Conservation (phyloP, 1,140 invertebrate genomes). For the Bombus picipes region DNA sequence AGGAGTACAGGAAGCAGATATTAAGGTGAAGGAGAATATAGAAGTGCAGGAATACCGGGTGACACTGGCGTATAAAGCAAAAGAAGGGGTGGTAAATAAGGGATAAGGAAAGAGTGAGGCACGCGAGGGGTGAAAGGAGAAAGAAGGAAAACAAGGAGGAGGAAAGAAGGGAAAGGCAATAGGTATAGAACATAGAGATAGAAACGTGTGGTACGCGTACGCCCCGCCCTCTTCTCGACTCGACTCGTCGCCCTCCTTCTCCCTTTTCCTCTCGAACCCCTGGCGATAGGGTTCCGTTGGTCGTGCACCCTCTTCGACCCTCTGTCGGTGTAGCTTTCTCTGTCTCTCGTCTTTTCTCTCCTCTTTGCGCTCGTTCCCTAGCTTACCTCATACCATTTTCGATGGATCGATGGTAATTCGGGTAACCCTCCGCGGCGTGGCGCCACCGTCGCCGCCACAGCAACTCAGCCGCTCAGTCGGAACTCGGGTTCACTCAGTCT, state of each 20-base stretch:
- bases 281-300: conserved; percentile 38
- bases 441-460: conserved; percentile 74
- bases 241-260: conserved; percentile 33
- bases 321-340: neutral
- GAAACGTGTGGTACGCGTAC: conserved; percentile 51
- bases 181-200: conserved; percentile 45
- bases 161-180: neutral
- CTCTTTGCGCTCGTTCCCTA: conserved; percentile 29
- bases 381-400: conserved; percentile 63
- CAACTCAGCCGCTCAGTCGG: conserved; percentile 77
- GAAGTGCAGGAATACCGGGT: neutral
- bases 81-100: conserved; percentile 17
- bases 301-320: conserved; percentile 48
- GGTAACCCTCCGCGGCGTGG: conserved; percentile 63
- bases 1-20: neutral
- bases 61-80: neutral
- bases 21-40: neutral
- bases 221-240: conserved; percentile 63
- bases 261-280: conserved; percentile 10
- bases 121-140: conserved; percentile 12
- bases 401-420: conserved; percentile 74
- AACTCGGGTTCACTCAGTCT: conserved; percentile 82
- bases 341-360: neutral
- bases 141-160: conserved; percentile 14
- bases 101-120: conserved; percentile 23